These are phyloP conservation scores for Habrosyne pyritoides DNA, from an alignment of 2,888 invertebrate species.

Conservation along the genomic window DNA sequence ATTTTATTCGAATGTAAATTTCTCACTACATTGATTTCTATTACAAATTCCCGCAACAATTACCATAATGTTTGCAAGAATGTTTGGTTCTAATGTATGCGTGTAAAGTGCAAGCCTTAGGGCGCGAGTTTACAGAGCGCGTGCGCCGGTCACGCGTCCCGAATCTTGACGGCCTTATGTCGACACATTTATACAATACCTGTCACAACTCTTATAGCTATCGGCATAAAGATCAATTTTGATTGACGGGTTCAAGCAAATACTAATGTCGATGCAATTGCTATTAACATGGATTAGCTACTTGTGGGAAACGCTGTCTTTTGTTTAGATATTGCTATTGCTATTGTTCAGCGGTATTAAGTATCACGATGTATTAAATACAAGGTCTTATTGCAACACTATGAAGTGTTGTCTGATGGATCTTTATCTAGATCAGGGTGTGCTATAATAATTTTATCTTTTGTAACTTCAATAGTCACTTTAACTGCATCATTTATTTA, in stretches of 20 bases:
- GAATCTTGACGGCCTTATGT: slow-evolving; percentile 45
- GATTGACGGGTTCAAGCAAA: slow-evolving; percentile 17
- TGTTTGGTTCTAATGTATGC: slow-evolving; percentile 10
- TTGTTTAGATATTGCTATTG: slow-evolving; percentile 54
- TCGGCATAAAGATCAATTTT: slow-evolving; percentile 28
- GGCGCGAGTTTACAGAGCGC: slow-evolving; percentile 25
- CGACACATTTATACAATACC: slow-evolving; percentile 29
- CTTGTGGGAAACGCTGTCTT: slow-evolving; percentile 61
- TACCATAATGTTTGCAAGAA: not conserved
- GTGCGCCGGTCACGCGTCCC: slow-evolving; percentile 39
- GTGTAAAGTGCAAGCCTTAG: slow-evolving; percentile 19
- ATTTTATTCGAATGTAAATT: no score
- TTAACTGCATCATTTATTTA: no score
- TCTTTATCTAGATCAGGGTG: slow-evolving; percentile 32
- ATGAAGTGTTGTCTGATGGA: not conserved
- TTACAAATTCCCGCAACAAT: not conserved
- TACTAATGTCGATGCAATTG: slow-evolving; percentile 24
- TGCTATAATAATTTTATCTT: not conserved
- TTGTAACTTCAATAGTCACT: not conserved
- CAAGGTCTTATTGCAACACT: slow-evolving; percentile 54
- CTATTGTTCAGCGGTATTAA: slow-evolving; percentile 48
- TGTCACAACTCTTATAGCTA: slow-evolving; percentile 22
- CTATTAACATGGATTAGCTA: slow-evolving; percentile 38
- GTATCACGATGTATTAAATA: slow-evolving; percentile 43
- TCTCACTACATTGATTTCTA: no score